Evolutionary conservation across 2,888 invertebrate species (phyloP), one percentile per base, ranked within the genome.

Genomic region (Drosophila prostipennis): DNA sequence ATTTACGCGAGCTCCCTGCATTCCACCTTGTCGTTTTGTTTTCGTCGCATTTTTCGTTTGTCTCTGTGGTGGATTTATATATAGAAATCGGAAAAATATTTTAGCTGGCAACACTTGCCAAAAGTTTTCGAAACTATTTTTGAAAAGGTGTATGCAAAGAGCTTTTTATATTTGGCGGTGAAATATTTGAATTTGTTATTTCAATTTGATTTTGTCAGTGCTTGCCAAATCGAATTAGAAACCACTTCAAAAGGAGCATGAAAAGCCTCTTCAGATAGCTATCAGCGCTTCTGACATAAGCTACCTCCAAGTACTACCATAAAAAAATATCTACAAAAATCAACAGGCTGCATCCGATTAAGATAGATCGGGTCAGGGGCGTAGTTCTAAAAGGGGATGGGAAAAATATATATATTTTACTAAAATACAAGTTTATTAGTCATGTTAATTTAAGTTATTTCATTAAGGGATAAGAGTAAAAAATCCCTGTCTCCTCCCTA

Each of bases 21-120:
- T 42, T 64, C 11, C 49, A 65, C 39, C 65, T 76, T 77, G 45
- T 46, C 46, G 49, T 74, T 81, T 81, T 79, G 75, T 79, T 79
- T 71, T 76, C 72, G 68, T 84, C 74, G 57, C 74, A 68, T 34
- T 45, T 58, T 80, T 80, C 77, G 72, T 48, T 43, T 37, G 29
- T 7, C 53, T 69, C 69, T 65, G 40, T 53, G 40, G 46, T 43
- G 26, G 32, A 26, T 29, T 65, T 52, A 45, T 65, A 65, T 65
- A 53, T 65, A 64, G 36, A 52, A 14, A 53, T 37, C 19, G 14
- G n/a, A 6, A 36, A 49, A 32, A 7, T 29, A 42, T 74, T 37
- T 1, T 11, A 13, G 51, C 56, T 82, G 82, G 82, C 82, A 82
- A 84, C 63, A 26, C 64, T 64, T 51, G 36, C 11, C 32, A 39